Base-by-base conservation (phyloP, 2,797 vertebrate species). In the Leptoclinus maculatus region DNA sequence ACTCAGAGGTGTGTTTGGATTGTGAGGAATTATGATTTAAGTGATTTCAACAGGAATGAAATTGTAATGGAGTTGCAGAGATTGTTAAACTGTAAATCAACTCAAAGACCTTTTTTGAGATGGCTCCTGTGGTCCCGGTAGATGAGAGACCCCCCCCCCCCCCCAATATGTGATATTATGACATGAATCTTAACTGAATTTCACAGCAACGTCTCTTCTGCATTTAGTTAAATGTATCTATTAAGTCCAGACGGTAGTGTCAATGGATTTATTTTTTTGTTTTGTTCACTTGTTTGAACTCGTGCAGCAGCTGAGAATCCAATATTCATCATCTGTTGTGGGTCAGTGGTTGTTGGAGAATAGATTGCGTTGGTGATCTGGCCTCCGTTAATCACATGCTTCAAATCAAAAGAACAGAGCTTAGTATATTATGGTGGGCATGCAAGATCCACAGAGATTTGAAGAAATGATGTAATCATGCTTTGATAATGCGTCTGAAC, bases 391-490 rank as follows among this genome's bases (percentile, higher is more conserved):
- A 29, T 75, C 27, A 57, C 51, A 67, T n/a, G 25, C n/a, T 59
- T 60, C 8, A 36, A 39, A 71, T 77, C 23, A 65, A 67, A 41
- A 9, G 39, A 21, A 53, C 14, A 45, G 12, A 51, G 36, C 39
- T 71, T 29, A 59, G 69, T 71, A 10, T 63, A 51, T 70, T 39
- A 68, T 70, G 73, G 71, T 66, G 65, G 34, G 19, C 77, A 85
- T 86, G 76, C 66, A 72, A 32, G 45, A 56, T 49, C 19, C 12
- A 49, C 2, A 29, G 16, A 68, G 74, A 87, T 77, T 34, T 67
- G 32, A 71, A 74, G 63, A 66, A 79, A 45, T 32, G 14, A 25
- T 62, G 21, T 39, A 19, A 60, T 83, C 11, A 63, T 83, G 76
- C 66, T 78, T 86, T 58, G 34, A 57, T 29, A 43, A 54, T 43